phyloP scores from a whole-genome alignment of 2,113 vertebrate genomes.

The Phocoena sinus region DNA sequence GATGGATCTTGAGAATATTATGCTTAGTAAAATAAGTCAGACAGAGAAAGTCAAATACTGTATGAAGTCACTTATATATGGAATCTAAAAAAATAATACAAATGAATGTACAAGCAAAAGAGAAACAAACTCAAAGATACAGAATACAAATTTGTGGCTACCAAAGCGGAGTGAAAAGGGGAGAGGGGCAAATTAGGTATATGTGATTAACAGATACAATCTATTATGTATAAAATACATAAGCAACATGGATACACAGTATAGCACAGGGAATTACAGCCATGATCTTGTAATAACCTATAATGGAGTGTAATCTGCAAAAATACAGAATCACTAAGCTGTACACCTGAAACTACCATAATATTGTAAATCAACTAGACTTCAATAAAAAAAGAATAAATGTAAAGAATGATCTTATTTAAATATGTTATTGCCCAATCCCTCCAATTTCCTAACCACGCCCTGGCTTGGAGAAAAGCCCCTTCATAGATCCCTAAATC shows the following conservation, averaged over 20 bases:
- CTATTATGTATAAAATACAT: not conserved
- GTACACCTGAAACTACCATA: not conserved
- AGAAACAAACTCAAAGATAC: not conserved
- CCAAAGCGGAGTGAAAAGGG: not conserved
- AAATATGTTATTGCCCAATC: not conserved
- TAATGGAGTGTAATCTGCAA: not conserved
- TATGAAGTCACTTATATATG: not conserved
- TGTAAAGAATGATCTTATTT: not conserved
- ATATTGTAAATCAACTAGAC: not conserved
- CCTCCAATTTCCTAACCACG: not conserved
- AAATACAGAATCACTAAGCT: not conserved
- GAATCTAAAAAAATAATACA: not conserved
- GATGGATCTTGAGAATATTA: not conserved
- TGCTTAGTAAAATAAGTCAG: not conserved
- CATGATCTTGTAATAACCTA: not conserved
- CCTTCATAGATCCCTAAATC: not conserved
- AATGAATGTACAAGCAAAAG: not conserved
- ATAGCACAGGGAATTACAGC: not conserved
- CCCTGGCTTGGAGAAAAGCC: not conserved
- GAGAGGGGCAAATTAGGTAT: not conserved
- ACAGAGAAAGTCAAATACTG: not conserved
- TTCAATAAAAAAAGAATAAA: not conserved
- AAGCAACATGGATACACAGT: not conserved
- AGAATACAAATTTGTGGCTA: not conserved
- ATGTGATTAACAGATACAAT: not conserved